Conservation (phyloP, 2,888 invertebrate genomes). For the Helleia helle region DNA sequence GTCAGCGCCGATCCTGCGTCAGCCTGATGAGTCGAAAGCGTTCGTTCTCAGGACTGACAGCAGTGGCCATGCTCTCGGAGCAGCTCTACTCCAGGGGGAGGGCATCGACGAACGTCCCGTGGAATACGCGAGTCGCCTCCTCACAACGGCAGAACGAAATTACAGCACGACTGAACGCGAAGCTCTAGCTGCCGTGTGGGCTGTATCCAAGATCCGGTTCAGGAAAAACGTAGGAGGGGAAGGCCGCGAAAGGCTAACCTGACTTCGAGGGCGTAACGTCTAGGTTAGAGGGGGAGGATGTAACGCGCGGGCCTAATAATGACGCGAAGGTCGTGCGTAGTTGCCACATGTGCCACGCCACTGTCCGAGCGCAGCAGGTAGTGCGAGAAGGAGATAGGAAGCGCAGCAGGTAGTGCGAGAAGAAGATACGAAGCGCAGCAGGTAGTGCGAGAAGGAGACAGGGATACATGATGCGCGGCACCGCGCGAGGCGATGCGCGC, state of each 20-base stretch:
- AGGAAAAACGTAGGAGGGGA: background rate
- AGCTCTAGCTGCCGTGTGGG: too few species aligned
- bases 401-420: too few species aligned
- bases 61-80: constrained; percentile 19
- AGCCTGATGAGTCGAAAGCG: constrained; percentile 14
- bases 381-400: too few species aligned
- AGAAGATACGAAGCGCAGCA: too few species aligned
- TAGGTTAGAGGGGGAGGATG: constrained; percentile 4
- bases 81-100: constrained; percentile 21
- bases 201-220: background rate
- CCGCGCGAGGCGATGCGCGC: too few species aligned
- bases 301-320: too few species aligned
- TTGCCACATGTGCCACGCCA: too few species aligned
- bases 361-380: too few species aligned
- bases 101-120: constrained; percentile 12
- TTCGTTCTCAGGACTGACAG: constrained; percentile 11
- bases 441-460: too few species aligned
- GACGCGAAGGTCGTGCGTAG: too few species aligned
- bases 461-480: too few species aligned
- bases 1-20: constrained; percentile 15
- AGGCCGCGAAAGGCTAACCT: constrained; percentile 2
- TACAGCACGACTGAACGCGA: background rate
- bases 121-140: background rate
- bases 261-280: background rate
- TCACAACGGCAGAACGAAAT: background rate